Conservation (phyloP, 2,113 vertebrate genomes). For the Oenanthe melanoleuca region DNA sequence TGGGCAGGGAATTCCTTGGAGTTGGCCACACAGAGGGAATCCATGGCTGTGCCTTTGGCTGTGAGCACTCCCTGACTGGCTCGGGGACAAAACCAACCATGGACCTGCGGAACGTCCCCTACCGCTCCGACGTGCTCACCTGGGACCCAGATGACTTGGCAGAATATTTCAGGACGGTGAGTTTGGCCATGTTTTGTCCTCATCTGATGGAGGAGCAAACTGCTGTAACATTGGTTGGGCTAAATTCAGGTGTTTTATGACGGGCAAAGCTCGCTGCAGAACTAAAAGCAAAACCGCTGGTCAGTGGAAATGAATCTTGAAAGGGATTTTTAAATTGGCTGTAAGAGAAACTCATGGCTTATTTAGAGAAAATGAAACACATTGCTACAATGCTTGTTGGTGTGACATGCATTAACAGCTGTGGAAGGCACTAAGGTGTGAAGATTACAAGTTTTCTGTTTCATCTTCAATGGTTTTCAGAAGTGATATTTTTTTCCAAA, state of each 20-base stretch:
- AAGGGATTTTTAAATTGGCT: background rate
- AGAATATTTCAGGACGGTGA: slow-evolving; percentile 82
- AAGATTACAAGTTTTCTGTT: background rate
- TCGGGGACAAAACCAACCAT: slow-evolving; percentile 54
- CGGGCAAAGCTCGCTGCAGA: background rate
- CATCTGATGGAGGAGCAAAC: background rate
- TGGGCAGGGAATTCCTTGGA: background rate
- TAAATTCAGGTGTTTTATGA: background rate
- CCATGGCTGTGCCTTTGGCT: background rate
- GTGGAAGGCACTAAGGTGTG: background rate
- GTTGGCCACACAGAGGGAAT: background rate
- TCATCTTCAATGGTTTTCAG: background rate
- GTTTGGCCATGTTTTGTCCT: background rate
- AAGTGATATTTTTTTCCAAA: background rate
- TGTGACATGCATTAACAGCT: background rate
- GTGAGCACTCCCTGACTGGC: background rate
- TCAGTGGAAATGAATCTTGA: background rate
- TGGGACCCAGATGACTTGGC: slow-evolving; percentile 85
- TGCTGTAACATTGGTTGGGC: background rate
- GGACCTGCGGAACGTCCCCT: slow-evolving; percentile 80
- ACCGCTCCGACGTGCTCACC: slow-evolving; percentile 80
- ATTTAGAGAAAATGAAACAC: background rate
- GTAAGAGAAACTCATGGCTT: background rate
- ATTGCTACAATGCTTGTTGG: background rate
- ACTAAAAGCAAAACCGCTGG: background rate